phyloP scores from a whole-genome alignment of 1,140 invertebrate species.

The Cardiocondyla obscurior region DNA sequence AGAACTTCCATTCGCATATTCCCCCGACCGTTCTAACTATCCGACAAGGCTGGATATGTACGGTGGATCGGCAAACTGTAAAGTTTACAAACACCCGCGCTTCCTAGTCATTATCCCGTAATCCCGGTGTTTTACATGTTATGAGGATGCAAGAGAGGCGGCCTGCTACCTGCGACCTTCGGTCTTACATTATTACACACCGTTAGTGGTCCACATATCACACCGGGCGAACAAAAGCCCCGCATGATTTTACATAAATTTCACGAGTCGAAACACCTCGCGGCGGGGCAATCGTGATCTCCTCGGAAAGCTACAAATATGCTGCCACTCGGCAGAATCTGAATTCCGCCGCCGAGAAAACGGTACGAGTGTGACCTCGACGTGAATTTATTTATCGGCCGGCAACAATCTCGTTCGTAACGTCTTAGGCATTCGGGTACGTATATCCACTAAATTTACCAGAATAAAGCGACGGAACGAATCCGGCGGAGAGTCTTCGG shows the following conservation, averaged over 20 bases:
- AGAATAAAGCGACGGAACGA: neutral
- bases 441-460: neutral
- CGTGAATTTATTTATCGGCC: neutral
- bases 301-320: slow-evolving; percentile 36
- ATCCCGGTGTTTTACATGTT: slow-evolving; percentile 82
- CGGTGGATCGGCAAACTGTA: slow-evolving; percentile 38
- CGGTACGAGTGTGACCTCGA: neutral
- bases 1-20: slow-evolving; percentile 34
- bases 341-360: neutral
- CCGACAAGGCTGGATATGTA: slow-evolving; percentile 28
- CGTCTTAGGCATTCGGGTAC: neutral
- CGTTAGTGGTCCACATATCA: slow-evolving; percentile 43
- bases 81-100: slow-evolving; percentile 65
- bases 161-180: slow-evolving; percentile 76
- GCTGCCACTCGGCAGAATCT: slow-evolving; percentile 5
- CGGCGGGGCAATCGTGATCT: slow-evolving; percentile 30
- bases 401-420: neutral
- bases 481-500: neutral
- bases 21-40: slow-evolving; percentile 7
- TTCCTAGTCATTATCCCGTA: slow-evolving; percentile 77
- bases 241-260: slow-evolving; percentile 78
- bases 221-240: neutral
- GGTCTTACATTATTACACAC: slow-evolving; percentile 77
- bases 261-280: slow-evolving; percentile 59
- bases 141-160: slow-evolving; percentile 73